These are phyloP conservation scores for Acleris emargana DNA, from an alignment of 2,888 invertebrate species.

Conservation along the genomic window DNA sequence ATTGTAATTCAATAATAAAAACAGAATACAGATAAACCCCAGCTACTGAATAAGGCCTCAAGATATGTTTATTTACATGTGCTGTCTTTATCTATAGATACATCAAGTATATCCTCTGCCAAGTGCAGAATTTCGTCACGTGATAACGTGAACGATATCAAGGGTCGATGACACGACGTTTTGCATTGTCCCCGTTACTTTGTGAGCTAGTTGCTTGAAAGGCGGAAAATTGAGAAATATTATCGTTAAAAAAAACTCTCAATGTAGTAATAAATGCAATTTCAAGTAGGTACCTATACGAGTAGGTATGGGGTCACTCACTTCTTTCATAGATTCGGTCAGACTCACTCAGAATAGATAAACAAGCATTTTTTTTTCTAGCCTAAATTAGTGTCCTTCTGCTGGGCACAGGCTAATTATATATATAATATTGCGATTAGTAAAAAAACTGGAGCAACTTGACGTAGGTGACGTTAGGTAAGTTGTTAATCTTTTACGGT, in stretches of 20 bases:
- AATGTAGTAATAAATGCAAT: background rate
- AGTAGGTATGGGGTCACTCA: too few relatives aligned
- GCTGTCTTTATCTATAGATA: conserved; percentile 26
- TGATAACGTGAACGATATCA: conserved; percentile 53
- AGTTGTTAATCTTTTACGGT: too few relatives aligned
- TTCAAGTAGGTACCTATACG: too few relatives aligned
- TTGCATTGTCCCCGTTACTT: conserved; percentile 32
- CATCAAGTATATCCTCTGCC: conserved; percentile 49
- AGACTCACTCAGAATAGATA: too few relatives aligned
- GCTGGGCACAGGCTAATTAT: too few relatives aligned
- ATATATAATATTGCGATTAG: too few relatives aligned
- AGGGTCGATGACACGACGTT: conserved; percentile 52
- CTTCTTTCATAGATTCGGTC: too few relatives aligned
- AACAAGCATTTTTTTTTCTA: too few relatives aligned
- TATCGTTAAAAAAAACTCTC: background rate
- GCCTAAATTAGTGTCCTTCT: too few relatives aligned
- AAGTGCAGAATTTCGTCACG: conserved; percentile 54
- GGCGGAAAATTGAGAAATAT: conserved; percentile 12
- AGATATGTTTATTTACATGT: conserved; percentile 31
- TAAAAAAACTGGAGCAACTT: too few relatives aligned
- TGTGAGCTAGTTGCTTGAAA: conserved; percentile 16
- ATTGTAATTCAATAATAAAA: background rate
- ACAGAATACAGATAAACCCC: conserved; percentile 15
- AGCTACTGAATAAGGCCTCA: conserved; percentile 18
- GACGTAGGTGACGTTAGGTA: too few relatives aligned